Evolutionary conservation across 1,140 invertebrate genomes (phyloP), one percentile per base, ranked within the genome.

Genomic region (Megathymus violae): DNA sequence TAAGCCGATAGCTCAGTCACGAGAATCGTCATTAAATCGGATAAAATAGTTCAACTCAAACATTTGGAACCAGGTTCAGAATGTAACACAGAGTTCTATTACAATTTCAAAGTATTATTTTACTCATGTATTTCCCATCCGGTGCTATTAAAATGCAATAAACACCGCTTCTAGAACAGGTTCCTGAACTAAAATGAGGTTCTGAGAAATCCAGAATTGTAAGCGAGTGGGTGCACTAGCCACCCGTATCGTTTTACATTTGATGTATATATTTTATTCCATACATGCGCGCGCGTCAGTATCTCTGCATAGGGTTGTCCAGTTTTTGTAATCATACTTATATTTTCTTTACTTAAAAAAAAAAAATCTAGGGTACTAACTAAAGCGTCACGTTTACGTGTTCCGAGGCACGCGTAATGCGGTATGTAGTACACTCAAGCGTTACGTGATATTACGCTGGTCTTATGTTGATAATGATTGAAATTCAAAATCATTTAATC

Each of bases 131-230:
- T 58, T 46, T 58, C 43, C 41, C 27, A 19, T 50, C 46, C 22
- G 46, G 27, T 17, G 43, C n/a, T 47, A 47, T 59, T 59, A 59
- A 59, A 59, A 59, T 59, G 31, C 54, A 47, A 59, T 59, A 58
- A n/a, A 58, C 22, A 58, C 19, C 17, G 40, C 54, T 47, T 59
- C 54, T 59, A 59, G 54, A 59, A 59, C 54, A 59, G 54, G 54
- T 59, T 59, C 54, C 54, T 59, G 54, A 59, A 59, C 54, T 59
- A 59, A 47, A 59, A 59, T 25, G 54, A 59, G 54, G 54, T 59
- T 59, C 54, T 59, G 41, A 59, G 27, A 59, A 36, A 59, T 59
- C 34, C 43, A 47, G 54, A 58, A 58, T 46, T 43, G 22, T 44
- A 56, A 56, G 27, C 25, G 41, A 59, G 31, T 59, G 34, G 54